Evolutionary conservation across 1,140 invertebrate genomes (phyloP).

Genomic region (Pollicipes pollicipes): DNA sequence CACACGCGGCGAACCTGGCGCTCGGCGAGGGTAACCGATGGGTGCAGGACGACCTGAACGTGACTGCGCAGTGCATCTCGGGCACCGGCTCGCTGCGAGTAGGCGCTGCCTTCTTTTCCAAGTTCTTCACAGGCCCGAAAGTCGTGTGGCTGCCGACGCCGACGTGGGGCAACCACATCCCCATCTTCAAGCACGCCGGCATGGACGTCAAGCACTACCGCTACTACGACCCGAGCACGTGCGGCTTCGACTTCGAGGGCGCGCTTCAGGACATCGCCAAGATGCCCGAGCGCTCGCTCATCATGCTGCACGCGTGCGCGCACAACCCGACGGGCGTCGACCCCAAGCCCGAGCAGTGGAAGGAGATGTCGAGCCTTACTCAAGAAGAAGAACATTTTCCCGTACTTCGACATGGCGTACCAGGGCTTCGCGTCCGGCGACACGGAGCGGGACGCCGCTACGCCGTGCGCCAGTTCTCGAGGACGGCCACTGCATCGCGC

Average conservation of each 20-base stretch:
- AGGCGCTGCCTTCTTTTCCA: constrained; percentile 72
- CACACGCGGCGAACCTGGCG: constrained; percentile 64
- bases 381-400: constrained; percentile 68
- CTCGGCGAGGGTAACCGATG: constrained; percentile 64
- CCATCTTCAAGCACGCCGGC: constrained; percentile 79
- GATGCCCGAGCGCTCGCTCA: constrained; percentile 80
- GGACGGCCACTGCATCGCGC: constrained; percentile 74
- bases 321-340: constrained; percentile 99
- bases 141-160: constrained; percentile 78
- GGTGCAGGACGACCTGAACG: constrained; percentile 45
- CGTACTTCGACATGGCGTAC: constrained; percentile 99
- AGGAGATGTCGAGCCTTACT: constrained; percentile 55
- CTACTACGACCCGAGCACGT: constrained; percentile 90
- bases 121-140: constrained; percentile 68
- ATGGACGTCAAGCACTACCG: constrained; percentile 75
- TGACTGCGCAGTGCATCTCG: constrained; percentile 47
- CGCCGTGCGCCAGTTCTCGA: constrained; percentile 80
- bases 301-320: constrained; percentile 92
- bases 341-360: constrained; percentile 84
- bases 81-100: constrained; percentile 92
- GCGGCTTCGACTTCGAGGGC: constrained; percentile 85
- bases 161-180: constrained; percentile 95
- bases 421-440: constrained; percentile 57
- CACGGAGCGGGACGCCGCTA: constrained; percentile 69
- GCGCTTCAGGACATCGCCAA: constrained; percentile 77